phyloP scores from a whole-genome alignment of 1,140 invertebrate genomes.

The Trichonephila inaurata region DNA sequence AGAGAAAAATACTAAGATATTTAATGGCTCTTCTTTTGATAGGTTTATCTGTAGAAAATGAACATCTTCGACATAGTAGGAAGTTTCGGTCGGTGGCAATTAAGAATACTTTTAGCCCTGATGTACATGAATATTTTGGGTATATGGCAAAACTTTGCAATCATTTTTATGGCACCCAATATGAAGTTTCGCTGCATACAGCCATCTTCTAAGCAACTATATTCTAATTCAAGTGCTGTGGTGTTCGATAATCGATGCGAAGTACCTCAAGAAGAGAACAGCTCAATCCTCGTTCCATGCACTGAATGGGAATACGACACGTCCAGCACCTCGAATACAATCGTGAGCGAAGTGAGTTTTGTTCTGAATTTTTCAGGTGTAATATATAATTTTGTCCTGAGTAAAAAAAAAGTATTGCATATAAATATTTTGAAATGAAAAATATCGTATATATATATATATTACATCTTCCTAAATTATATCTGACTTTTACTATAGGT shows the following conservation, averaged over 20 bases:
- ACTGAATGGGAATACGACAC: conserved; percentile 14
- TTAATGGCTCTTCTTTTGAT: too few species aligned
- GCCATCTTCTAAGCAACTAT: neutral
- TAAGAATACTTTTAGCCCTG: neutral
- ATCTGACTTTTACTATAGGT: too few species aligned
- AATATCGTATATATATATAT: too few species aligned
- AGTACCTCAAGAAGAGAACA: neutral
- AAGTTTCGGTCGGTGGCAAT: conserved; percentile 46
- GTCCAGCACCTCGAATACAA: neutral
- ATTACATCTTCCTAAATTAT: too few species aligned
- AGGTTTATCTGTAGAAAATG: neutral
- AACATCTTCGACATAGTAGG: neutral
- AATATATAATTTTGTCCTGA: too few species aligned
- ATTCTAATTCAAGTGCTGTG: too few species aligned
- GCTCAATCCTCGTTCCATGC: neutral
- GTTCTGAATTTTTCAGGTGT: too few species aligned
- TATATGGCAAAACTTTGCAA: conserved; percentile 38
- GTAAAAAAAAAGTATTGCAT: too few species aligned
- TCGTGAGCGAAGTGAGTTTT: conserved; percentile 33
- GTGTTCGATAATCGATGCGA: too few species aligned
- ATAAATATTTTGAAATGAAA: too few species aligned
- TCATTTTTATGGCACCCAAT: conserved; percentile 52
- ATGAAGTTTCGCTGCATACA: conserved; percentile 35
- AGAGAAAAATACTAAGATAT: too few species aligned
- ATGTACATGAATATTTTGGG: conserved; percentile 14